A percentile compares a stretch with the other conserved stretches of the same genome.
phyloP scores from a whole-genome alignment of 2,888 invertebrate species.

The Acanthococcus lagerstroemiae region DNA sequence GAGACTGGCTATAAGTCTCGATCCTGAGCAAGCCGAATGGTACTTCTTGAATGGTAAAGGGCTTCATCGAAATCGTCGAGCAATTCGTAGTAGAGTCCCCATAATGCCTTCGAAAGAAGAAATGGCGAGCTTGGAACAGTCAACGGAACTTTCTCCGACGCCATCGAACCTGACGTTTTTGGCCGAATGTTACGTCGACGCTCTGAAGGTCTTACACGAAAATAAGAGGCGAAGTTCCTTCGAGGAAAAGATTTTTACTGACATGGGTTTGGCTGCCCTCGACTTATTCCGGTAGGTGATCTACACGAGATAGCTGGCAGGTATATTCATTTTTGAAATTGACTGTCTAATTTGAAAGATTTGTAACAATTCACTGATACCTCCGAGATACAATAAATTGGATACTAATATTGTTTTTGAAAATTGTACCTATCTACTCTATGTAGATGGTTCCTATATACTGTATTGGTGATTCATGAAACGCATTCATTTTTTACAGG shows the following conservation, averaged over 20 bases:
- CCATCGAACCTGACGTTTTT: background rate
- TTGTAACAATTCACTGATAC: no score
- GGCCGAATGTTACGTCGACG: constrained; percentile 7
- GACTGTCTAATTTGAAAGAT: no score
- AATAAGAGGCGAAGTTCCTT: no score
- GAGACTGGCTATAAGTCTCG: background rate
- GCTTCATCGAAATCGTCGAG: background rate
- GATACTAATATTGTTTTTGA: no score
- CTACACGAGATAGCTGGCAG: no score
- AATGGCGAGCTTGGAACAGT: background rate
- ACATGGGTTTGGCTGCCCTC: no score
- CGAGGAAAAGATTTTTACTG: no score
- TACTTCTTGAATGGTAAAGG: background rate
- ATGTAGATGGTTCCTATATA: background rate
- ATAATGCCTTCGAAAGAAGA: background rate
- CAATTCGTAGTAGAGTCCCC: background rate
- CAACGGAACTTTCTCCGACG: background rate
- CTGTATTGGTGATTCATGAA: background rate
- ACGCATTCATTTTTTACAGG: background rate
- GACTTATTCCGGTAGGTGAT: no score
- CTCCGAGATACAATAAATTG: no score
- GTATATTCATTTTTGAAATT: no score
- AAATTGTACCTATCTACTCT: no score
- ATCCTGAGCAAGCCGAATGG: background rate
- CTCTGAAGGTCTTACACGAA: no score